Conservation (phyloP, 1,140 invertebrate species). For the Rhizoglyphus robini region DNA sequence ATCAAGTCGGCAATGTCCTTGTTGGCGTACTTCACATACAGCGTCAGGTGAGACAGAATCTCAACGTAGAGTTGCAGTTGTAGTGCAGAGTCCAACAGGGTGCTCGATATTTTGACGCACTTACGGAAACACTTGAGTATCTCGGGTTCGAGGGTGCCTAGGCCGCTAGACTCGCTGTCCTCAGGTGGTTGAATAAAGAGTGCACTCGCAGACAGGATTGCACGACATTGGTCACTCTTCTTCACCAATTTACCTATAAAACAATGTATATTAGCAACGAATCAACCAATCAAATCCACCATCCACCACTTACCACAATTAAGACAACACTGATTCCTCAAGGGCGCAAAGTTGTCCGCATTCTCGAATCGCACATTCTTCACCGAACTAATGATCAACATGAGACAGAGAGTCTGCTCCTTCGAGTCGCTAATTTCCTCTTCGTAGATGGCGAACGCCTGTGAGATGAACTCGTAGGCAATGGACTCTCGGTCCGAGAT, state of each 20-base stretch:
- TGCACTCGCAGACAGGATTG: slow-evolving; percentile 33
- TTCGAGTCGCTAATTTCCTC: slow-evolving; percentile 97
- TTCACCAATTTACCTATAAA: slow-evolving; percentile 62
- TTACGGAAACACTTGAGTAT: slow-evolving; percentile 17
- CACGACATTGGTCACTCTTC: slow-evolving; percentile 91
- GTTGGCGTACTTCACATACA: slow-evolving; percentile 4
- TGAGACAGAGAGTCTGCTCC: slow-evolving; percentile 87
- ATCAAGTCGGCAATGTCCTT: slow-evolving; percentile 13
- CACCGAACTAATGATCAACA: slow-evolving; percentile 84
- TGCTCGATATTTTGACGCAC: slow-evolving; percentile 20
- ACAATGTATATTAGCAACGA: background rate
- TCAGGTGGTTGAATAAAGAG: slow-evolving; percentile 13
- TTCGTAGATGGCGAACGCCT: slow-evolving; percentile 92
- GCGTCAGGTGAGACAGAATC: slow-evolving; percentile 22
- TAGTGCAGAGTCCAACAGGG: slow-evolving; percentile 19
- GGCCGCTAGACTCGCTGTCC: too few species aligned
- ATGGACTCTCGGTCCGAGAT: slow-evolving; percentile 92
- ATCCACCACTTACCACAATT: background rate
- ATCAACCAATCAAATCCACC: background rate
- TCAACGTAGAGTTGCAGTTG: slow-evolving; percentile 23
- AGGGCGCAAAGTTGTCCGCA: slow-evolving; percentile 92
- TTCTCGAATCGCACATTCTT: slow-evolving; percentile 85
- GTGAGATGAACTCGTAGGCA: slow-evolving; percentile 73
- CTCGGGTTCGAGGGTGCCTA: background rate
- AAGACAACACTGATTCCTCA: slow-evolving; percentile 65